Evolutionary conservation across 2,888 invertebrate species (phyloP).

Genomic region (Agapetus fuscipes): DNA sequence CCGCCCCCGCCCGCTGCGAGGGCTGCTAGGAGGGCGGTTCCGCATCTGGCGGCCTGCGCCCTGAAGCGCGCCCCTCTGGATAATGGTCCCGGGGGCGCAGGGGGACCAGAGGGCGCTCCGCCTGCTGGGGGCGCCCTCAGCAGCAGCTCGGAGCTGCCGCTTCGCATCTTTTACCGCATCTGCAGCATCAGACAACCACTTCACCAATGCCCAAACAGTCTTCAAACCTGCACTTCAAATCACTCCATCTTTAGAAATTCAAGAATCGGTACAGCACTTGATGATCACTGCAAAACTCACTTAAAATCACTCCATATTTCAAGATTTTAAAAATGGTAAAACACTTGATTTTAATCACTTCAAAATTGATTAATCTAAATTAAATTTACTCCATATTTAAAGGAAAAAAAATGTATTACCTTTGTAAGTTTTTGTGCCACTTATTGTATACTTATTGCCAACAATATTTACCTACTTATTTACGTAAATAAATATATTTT

Average conservation of each 20-base stretch:
- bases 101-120: constrained; percentile 42
- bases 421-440: too few relatives aligned
- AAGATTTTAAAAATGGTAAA: too few relatives aligned
- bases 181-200: constrained; percentile 2
- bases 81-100: constrained; percentile 33
- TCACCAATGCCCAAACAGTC: not conserved
- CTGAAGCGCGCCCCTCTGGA: constrained; percentile 42
- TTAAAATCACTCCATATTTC: too few relatives aligned
- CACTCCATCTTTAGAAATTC: not conserved
- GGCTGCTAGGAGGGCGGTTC: constrained; percentile 33
- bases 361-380: too few relatives aligned
- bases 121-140: constrained; percentile 12
- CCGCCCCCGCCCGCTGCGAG: constrained; percentile 39
- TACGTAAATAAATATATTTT: too few relatives aligned
- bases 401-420: too few relatives aligned
- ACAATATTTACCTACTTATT: too few relatives aligned
- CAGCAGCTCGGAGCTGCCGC: constrained; percentile 22
- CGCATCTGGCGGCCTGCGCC: constrained; percentile 32
- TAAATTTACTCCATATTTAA: too few relatives aligned
- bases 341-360: too few relatives aligned
- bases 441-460: too few relatives aligned
- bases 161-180: constrained; percentile 20
- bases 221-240: not conserved
- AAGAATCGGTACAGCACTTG: too few relatives aligned
- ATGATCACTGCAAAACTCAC: too few relatives aligned